Evolutionary conservation across 2,888 invertebrate species (phyloP).

Genomic region (Tenthredo mesomela): DNA sequence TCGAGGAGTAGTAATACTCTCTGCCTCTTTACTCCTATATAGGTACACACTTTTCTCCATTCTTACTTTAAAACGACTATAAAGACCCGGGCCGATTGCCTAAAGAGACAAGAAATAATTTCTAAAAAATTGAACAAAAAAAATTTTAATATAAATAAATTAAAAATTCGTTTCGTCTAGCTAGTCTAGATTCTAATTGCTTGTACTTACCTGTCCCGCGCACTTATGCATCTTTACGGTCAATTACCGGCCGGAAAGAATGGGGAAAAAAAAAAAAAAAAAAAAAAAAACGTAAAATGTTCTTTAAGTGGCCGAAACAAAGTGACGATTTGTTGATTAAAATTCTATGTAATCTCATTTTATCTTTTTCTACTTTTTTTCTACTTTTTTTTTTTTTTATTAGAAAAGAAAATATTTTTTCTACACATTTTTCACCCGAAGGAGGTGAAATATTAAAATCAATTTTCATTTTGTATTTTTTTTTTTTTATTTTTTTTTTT

Average conservation of each 20-base stretch:
- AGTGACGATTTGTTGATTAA: not conserved
- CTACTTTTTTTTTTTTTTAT: too few species aligned
- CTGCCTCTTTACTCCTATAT: too few species aligned
- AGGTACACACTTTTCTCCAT: not conserved
- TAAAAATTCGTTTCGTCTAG: not conserved
- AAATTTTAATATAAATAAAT: not conserved
- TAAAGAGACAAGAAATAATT: not conserved
- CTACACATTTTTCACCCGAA: too few species aligned
- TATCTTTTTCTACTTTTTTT: not conserved
- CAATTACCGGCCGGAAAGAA: not conserved
- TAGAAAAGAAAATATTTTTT: too few species aligned
- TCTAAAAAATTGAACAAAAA: not conserved
- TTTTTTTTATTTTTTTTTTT: too few species aligned
- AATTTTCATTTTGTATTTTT: too few species aligned
- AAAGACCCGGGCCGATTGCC: not conserved
- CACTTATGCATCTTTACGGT: not conserved
- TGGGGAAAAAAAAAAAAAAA: not conserved
- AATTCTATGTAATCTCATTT: not conserved
- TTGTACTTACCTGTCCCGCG: not conserved
- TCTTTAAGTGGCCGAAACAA: not conserved
- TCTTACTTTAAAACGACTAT: not conserved
- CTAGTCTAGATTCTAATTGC: slow-evolving; percentile 19
- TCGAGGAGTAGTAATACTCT: not conserved
- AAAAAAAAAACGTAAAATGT: not conserved
- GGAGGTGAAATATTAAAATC: too few species aligned